phyloP scores from a whole-genome alignment of 2,113 vertebrate species.

The Passer montanus region DNA sequence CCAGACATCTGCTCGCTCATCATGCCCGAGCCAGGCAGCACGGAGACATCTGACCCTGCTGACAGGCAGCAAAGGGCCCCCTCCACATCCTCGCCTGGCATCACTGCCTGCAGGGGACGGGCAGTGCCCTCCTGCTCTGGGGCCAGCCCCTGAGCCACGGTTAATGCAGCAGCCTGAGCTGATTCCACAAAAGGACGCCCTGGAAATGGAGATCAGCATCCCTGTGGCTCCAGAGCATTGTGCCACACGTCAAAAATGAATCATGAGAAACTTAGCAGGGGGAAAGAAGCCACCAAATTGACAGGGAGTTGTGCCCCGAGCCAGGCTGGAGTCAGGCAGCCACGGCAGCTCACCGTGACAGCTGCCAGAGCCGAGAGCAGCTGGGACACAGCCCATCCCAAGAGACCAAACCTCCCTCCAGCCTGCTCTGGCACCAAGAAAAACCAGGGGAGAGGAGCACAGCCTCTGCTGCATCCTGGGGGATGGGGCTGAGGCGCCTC shows the following conservation, averaged over 20 bases:
- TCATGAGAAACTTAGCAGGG: not conserved
- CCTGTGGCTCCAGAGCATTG: rapidly evolving
- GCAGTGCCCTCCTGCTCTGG: not conserved
- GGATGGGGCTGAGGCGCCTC: rapidly evolving
- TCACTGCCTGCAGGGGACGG: rapidly evolving
- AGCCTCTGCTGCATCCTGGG: not conserved
- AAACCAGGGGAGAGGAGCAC: not conserved
- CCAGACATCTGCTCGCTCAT: conserved; percentile 39
- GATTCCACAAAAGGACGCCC: not conserved
- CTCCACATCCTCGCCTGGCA: not conserved
- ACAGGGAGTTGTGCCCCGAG: not conserved
- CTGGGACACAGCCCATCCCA: rapidly evolving
- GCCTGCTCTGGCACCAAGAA: not conserved
- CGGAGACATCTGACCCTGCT: not conserved
- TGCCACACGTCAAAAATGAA: not conserved
- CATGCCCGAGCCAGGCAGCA: not conserved
- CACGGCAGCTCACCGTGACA: not conserved
- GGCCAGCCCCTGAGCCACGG: not conserved
- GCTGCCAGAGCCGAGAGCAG: rapidly evolving
- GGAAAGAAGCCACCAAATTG: not conserved
- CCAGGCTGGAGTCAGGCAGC: not conserved
- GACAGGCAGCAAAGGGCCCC: not conserved
- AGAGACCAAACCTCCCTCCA: not conserved
- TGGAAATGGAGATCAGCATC: not conserved
- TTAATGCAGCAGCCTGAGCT: not conserved